Conservation (phyloP, 2,797 vertebrate genomes). For the Hoplostethus atlanticus region DNA sequence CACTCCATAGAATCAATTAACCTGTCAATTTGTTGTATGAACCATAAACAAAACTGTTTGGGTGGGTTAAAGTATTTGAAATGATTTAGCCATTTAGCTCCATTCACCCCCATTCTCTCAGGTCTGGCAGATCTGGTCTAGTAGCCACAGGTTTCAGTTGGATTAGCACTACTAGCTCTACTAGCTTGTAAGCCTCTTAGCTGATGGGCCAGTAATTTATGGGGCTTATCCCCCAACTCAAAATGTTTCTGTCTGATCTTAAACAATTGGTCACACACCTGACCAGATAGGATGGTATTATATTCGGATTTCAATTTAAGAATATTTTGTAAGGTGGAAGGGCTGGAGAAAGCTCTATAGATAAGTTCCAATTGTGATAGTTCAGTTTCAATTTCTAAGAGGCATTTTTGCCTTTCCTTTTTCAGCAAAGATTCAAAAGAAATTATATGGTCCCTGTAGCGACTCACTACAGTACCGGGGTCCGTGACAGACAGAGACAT, state of each 20-base stretch:
- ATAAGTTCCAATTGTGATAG: constrained; percentile 14
- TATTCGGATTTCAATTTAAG: constrained; percentile 17
- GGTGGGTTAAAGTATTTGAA: too few relatives aligned
- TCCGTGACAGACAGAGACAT: too few relatives aligned
- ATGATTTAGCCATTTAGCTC: too few relatives aligned
- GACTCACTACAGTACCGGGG: too few relatives aligned
- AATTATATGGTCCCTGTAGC: background rate
- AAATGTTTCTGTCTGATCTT: constrained; percentile 32
- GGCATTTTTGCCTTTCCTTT: constrained; percentile 8
- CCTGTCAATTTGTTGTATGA: too few relatives aligned
- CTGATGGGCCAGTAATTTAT: constrained; percentile 11
- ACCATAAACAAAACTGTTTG: too few relatives aligned
- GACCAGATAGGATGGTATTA: constrained; percentile 6
- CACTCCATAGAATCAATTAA: too few relatives aligned
- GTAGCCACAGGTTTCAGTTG: too few relatives aligned
- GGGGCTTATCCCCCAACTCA: constrained; percentile 35
- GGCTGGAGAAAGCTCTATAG: background rate
- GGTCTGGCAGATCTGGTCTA: too few relatives aligned
- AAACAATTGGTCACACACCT: constrained; percentile 4
- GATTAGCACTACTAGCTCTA: background rate
- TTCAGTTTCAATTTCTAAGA: constrained; percentile 4
- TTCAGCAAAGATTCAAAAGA: constrained; percentile 1
- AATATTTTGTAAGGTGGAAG: constrained; percentile 6
- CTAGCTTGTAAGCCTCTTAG: constrained; percentile 18
- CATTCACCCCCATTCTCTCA: too few relatives aligned